Evolutionary conservation across 2,888 invertebrate genomes (phyloP), one percentile per base, ranked within the genome.

Genomic region (Pocota personata): DNA sequence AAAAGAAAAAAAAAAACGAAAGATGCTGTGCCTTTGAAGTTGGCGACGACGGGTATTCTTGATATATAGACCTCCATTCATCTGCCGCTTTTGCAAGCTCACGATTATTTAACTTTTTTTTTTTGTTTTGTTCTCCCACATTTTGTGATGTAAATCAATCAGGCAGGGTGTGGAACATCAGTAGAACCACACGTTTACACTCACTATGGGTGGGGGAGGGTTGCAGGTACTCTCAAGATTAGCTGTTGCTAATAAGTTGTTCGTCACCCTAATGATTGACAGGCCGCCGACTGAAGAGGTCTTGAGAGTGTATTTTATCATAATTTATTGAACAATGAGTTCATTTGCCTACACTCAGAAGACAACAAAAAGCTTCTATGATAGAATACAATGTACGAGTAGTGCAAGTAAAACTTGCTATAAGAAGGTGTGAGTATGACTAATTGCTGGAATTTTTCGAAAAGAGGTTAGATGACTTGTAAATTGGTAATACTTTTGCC

Each of bases 101-200:
- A 84, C 57, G 69, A 75, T 75, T 83, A 62, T 79, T 83, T 32
- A 73, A 67, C 50, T 66, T 48, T 43, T 55, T 52, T 35, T 57
- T 37, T 40, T 30, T n/a, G n/a, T n/a, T 57, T 64, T 77, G 62
- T 57, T 84, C 48, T 35, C 40, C 46, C 19, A 58, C 50, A 50
- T 46, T 84, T 71, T 73, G 71, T 24, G 57, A 79, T 79, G 75
- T 66, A 64, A 79, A 84, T 84, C 79, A 79, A 84, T 80, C 58
- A 78, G 64, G 10, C 48, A 52, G 73, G 67, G 83, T 78, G 83
- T 83, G 78, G 82, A 66, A 66, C 32, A 57, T 75, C 60, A 55
- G 35, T n/a, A 55, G 21, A 67, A 48, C 4, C 57, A 48, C 32
- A 58, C 37, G 60, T 43, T 30, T 35, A 24, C 55, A 40, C 30